Evolutionary conservation across 2,797 vertebrate species (phyloP), one percentile per base, ranked within the genome.

Genomic region (Notolabrus celidotus): DNA sequence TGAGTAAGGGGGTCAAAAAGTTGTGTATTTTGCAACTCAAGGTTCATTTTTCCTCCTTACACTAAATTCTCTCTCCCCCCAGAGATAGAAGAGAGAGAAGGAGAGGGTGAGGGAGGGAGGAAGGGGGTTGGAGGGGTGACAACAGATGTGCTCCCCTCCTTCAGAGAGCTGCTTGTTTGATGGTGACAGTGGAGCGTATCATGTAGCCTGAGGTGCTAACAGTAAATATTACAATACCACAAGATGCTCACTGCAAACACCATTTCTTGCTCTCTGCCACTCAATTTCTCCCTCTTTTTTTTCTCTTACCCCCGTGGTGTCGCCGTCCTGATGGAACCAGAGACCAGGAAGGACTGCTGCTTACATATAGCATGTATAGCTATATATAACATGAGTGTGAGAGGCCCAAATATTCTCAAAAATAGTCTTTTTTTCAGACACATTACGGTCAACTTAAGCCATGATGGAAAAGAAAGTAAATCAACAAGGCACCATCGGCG

Each of bases 201-300:
- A 58, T 93, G 91, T 93, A 92, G 94, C 92, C 93, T 31, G 90
- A 94, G 93, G 92, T 93, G 91, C 89, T 92, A 93, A 93, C 90
- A 93, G 92, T 94, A 94, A 94, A 93, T 94, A 93, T 93, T 93
- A 92, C 90, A 93, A 93, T 94, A 94, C 89, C 91, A 93, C 89
- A 92, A 94, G 91, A 94, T 93, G 90, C 92, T 92, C 86, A 89
- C 89, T 90, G 92, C 91, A 93, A 92, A 93, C 88, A 93, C 90
- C 87, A 87, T 91, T 89, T 86, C 84, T 87, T 89, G 85, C 89
- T 91, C 85, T 86, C 90, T 81, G 87, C 83, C 83, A 91, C 85
- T 93, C 89, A 89, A 90, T 93, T 88, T 85, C 82, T 83, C 71
- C n/a, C 74, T 46, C 53, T 73, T 70, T 79, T 68, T 77, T 64